Percentiles rank a stretch among this genome's conserved stretches.
Conservation (phyloP, 2,113 vertebrate species). For the Acinonyx jubatus region DNA sequence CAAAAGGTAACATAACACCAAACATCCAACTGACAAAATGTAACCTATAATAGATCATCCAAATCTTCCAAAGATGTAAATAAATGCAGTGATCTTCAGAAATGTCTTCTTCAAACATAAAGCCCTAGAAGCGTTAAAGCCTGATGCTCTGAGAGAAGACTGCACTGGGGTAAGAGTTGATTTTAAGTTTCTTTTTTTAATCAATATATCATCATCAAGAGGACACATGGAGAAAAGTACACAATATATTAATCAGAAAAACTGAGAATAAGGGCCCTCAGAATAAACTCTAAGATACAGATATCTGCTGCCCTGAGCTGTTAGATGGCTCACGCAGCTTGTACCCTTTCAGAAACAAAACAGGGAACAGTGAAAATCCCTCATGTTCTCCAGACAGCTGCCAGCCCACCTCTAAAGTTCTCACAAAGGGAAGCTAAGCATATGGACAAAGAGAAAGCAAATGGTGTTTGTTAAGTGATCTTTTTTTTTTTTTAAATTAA, state of each 20-base stretch:
- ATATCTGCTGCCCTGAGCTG: not conserved
- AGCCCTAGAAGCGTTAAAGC: not conserved
- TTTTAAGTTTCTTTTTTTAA: slow-evolving; percentile 1
- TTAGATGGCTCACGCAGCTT: not conserved
- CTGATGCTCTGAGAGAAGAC: not conserved
- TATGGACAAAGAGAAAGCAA: slow-evolving; percentile 20
- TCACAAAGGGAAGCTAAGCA: not conserved
- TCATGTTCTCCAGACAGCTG: not conserved
- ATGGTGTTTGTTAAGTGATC: not conserved
- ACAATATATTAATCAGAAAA: not conserved
- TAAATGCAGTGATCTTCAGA: not conserved
- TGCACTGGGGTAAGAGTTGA: not conserved
- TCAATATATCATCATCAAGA: not conserved
- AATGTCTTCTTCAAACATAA: not conserved
- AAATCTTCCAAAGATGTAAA: not conserved
- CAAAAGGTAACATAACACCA: not conserved
- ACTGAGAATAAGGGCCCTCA: not conserved
- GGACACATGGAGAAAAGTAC: not conserved
- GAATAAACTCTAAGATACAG: not conserved
- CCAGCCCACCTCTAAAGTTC: not conserved
- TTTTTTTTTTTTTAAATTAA: not conserved
- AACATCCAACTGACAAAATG: not conserved
- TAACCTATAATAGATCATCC: not conserved
- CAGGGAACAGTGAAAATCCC: not conserved
- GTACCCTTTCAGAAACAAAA: slow-evolving; percentile 34